phyloP scores from a whole-genome alignment of 2,888 invertebrate genomes.

The Atethmia centrago region DNA sequence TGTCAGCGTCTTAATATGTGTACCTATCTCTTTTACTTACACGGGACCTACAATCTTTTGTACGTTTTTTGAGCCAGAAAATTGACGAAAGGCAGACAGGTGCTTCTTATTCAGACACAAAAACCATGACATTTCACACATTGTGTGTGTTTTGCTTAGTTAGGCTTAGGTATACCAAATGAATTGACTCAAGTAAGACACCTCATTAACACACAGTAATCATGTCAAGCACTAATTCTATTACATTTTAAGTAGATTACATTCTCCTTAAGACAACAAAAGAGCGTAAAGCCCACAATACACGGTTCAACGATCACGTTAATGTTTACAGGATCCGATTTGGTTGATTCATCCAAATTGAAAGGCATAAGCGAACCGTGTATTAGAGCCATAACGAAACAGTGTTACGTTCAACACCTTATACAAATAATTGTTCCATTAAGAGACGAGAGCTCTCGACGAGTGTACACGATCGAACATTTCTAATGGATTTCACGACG shows the following conservation, averaged over 20 bases:
- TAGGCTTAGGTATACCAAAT: neutral
- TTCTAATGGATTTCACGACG: slow-evolving; percentile 58
- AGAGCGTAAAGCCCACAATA: neutral
- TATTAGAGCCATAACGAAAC: slow-evolving; percentile 1
- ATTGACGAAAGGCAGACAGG: neutral
- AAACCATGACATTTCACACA: neutral
- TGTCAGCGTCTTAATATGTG: too few relatives aligned
- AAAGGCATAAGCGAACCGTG: neutral
- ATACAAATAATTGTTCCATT: slow-evolving; percentile 54
- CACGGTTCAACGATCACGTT: neutral
- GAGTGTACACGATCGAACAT: slow-evolving; percentile 53
- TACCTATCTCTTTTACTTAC: too few relatives aligned
- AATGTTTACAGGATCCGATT: slow-evolving; percentile 12
- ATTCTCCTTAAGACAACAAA: neutral
- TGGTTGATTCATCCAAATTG: slow-evolving; percentile 10
- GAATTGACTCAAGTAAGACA: neutral
- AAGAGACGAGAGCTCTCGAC: slow-evolving; percentile 42
- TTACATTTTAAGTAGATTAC: slow-evolving; percentile 17
- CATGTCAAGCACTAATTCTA: neutral
- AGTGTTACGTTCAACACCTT: slow-evolving; percentile 25
- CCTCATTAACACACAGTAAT: neutral
- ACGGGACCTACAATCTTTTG: too few relatives aligned
- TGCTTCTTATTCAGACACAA: neutral
- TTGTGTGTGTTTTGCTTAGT: neutral
- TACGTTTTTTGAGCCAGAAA: too few relatives aligned